These are phyloP conservation scores for Sebastes matsubarae DNA, from an alignment of 2,797 vertebrate species.

Conservation along the genomic window DNA sequence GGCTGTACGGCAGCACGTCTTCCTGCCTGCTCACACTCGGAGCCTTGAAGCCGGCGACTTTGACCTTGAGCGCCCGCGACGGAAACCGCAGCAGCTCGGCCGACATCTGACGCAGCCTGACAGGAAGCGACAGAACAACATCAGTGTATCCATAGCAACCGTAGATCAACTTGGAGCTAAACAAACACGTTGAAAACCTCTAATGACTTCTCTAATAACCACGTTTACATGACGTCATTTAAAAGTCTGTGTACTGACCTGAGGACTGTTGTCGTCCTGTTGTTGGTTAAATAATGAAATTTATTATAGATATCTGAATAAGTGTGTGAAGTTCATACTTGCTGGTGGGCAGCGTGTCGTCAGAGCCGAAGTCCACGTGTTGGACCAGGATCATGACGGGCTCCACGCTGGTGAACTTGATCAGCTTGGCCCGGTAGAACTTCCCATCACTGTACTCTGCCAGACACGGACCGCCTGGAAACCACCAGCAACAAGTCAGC, in stretches of 20 bases:
- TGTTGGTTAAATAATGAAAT: neutral
- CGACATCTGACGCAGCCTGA: conserved; percentile 89
- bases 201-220: neutral
- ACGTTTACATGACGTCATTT: neutral
- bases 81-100: conserved; percentile 85
- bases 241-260: neutral
- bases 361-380: conserved; percentile 93
- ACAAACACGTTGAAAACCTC: neutral
- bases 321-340: conserved; percentile 78
- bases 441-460: conserved; percentile 88
- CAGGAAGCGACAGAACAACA: conserved; percentile 5
- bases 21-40: conserved; percentile 48
- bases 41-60: conserved; percentile 88
- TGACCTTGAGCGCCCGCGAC: conserved; percentile 79
- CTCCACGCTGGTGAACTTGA: conserved; percentile 78
- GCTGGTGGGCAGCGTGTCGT: conserved; percentile 81
- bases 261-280: neutral
- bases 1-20: conserved; percentile 86
- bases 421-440: conserved; percentile 89
- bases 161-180: neutral
- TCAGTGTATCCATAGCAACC: neutral
- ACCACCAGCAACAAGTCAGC: neutral
- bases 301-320: neutral
- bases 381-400: conserved; percentile 87
- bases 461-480: conserved; percentile 88